Evolutionary conservation across 2,113 vertebrate species (phyloP), one percentile per base, ranked within the genome.

Genomic region (Setophaga kirtlandii): DNA sequence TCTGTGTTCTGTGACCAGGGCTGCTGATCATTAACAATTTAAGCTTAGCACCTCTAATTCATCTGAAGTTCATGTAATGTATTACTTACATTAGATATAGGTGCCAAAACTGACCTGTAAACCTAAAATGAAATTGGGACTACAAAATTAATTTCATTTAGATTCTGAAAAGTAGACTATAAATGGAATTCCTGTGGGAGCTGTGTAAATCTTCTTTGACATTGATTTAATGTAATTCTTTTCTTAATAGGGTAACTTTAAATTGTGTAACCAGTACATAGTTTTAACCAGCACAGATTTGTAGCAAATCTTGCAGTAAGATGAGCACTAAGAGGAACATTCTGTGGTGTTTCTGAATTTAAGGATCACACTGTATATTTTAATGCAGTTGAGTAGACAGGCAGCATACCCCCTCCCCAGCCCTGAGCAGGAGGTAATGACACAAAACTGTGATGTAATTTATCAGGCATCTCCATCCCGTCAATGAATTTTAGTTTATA

Each of bases 71-170:
- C 5, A 0, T 58, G 52, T 84, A 56, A 33, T 70, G 31, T 81
- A 49, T 96, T 94, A 95, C 59, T 97, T 96, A 92, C 82, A 90
- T 83, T 64, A 83, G 65, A 86, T 78, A 44, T 63, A 60, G 76
- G 49, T 93, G 90, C 64, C 92, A 92, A 83, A 85, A 89, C 68
- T 95, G 93, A 91, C 90, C 93, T 90, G 90, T 94, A 94, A 96
- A 96, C 92, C 92, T 84, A 71, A 89, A 94, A 94, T 68, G 49
- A 90, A 96, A 92, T 37, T 86, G 60, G 90, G 62, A 62, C 93
- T 89, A 52, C 90, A 84, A 92, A 92, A 94, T 65, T 94, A 94
- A 92, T 90, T 94, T 93, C 76, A 84, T 64, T 89, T 93, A 71
- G 64, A 56, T 68, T 87, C 52, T 75, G 80, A 79, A 95, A 94